Percentiles rank a stretch among this genome's conserved stretches.
phyloP scores from a whole-genome alignment of 1,140 invertebrate species.

The Diprion similis region DNA sequence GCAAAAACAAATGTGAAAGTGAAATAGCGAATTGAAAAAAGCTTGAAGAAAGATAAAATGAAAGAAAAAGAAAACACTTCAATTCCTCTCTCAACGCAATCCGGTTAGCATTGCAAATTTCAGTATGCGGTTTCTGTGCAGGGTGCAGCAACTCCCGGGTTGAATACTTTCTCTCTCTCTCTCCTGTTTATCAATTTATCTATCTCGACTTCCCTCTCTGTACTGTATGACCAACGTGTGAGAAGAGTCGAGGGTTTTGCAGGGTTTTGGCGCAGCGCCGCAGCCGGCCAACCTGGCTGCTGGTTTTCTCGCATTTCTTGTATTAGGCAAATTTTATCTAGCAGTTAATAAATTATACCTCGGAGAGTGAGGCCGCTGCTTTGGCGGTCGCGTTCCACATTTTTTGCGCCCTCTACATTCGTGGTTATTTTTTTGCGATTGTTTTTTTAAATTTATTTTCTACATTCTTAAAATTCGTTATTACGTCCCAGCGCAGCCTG shows the following conservation, averaged over 20 bases:
- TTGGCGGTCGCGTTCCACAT: neutral
- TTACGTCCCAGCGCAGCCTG: no score
- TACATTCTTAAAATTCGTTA: no score
- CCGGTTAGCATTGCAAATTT: constrained; percentile 5
- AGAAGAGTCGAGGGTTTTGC: no score
- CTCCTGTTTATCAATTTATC: no score
- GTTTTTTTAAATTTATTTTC: no score
- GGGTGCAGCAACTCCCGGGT: neutral
- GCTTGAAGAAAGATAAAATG: neutral
- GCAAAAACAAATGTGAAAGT: no score
- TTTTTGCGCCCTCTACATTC: neutral
- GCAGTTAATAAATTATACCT: constrained; percentile 4
- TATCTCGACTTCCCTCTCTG: no score
- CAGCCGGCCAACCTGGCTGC: no score
- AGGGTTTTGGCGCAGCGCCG: no score
- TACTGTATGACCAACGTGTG: no score
- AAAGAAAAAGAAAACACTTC: neutral
- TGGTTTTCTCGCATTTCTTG: neutral
- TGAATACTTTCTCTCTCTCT: neutral
- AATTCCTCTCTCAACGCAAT: neutral
- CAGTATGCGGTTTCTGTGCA: neutral
- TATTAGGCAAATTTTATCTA: constrained; percentile 8
- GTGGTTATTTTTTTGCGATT: neutral
- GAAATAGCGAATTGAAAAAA: no score
- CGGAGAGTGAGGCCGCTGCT: no score